Conservation (phyloP, 2,888 invertebrate species). For the Exephanes ischioxanthus region DNA sequence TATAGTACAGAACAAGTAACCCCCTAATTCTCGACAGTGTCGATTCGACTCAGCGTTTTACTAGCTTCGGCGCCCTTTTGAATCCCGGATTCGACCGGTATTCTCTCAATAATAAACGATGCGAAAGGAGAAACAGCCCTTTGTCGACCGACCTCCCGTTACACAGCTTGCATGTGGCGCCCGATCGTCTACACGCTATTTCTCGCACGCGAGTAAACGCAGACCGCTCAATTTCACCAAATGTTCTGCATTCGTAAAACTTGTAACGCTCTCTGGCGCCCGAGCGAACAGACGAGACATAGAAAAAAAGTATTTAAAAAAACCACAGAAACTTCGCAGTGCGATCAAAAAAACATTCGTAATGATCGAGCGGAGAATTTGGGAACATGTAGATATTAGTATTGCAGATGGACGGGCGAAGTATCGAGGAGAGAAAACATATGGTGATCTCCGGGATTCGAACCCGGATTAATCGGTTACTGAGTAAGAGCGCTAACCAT, state of each 20-base stretch:
- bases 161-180: conserved; percentile 74
- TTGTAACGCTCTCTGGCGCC: neutral
- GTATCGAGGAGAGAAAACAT: too few species aligned
- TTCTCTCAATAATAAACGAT: conserved; percentile 3
- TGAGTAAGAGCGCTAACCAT: too few species aligned
- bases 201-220: conserved; percentile 52
- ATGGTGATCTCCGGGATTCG: too few species aligned
- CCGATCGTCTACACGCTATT: conserved; percentile 54
- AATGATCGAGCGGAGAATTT: too few species aligned
- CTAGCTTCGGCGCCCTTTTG: neutral
- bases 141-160: conserved; percentile 6
- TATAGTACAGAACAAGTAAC: neutral
- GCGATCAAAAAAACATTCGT: conserved; percentile 9
- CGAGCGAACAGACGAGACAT: neutral
- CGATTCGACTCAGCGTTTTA: neutral
- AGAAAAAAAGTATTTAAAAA: neutral
- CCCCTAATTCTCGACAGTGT: neutral
- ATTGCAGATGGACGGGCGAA: too few species aligned
- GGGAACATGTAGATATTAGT: too few species aligned
- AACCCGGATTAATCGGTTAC: too few species aligned
- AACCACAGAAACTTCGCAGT: neutral
- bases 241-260: conserved; percentile 14
- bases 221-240: conserved; percentile 22
- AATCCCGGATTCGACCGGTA: conserved; percentile 3
- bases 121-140: conserved; percentile 41